These are phyloP conservation scores for Alligator mississippiensis DNA, from an alignment of 2,113 vertebrate species.

Conservation along the genomic window DNA sequence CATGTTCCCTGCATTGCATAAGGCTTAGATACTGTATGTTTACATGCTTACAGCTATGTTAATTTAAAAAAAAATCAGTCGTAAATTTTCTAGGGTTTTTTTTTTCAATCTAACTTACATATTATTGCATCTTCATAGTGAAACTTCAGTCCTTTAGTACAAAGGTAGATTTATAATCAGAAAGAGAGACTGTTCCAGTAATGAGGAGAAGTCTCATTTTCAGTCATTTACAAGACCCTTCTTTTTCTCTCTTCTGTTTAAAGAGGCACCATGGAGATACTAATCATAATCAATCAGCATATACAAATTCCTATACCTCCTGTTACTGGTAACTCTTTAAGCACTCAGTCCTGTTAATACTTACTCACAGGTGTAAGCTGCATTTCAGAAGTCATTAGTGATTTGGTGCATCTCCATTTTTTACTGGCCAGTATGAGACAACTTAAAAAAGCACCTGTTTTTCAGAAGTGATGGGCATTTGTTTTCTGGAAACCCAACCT, in stretches of 20 bases:
- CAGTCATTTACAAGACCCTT: slow-evolving; percentile 20
- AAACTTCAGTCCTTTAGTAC: slow-evolving; percentile 19
- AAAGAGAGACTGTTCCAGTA: slow-evolving; percentile 51
- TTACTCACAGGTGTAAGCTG: slow-evolving; percentile 24
- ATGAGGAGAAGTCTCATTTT: slow-evolving; percentile 53
- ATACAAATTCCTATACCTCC: slow-evolving; percentile 53
- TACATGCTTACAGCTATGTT: background rate
- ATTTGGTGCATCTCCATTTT: slow-evolving; percentile 42
- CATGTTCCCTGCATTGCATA: background rate
- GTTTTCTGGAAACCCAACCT: background rate
- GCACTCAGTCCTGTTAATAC: slow-evolving; percentile 3
- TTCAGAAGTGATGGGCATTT: background rate
- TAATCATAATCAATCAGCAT: slow-evolving; percentile 55
- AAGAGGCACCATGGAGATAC: slow-evolving; percentile 35
- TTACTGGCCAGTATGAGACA: background rate
- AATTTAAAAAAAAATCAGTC: background rate
- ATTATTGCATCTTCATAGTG: background rate
- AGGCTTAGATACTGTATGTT: background rate
- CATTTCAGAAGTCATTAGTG: slow-evolving; percentile 34
- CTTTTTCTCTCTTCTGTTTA: slow-evolving; percentile 41
- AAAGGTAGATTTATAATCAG: slow-evolving; percentile 38
- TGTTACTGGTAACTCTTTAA: slow-evolving; percentile 40
- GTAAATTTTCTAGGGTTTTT: background rate
- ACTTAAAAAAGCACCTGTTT: background rate
- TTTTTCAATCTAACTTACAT: slow-evolving; percentile 11